Base-by-base conservation (phyloP, 2,888 invertebrate species). In the Augiades crinisus region DNA sequence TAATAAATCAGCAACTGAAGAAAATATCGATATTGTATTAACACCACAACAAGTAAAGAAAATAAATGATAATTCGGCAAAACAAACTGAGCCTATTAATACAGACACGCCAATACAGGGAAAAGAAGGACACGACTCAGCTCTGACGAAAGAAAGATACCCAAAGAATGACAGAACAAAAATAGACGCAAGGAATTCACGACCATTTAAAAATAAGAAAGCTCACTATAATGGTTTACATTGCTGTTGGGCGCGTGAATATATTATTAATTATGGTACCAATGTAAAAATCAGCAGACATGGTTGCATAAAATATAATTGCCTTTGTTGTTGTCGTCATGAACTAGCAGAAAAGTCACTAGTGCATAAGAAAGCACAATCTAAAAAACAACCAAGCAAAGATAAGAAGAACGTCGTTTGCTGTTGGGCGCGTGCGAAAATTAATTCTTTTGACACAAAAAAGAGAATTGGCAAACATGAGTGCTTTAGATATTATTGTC, bases 171-270 rank as follows among this genome's bases (percentile, higher is more conserved):
- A 46, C 37, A 58, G 33, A 36, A 46, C 5, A 21, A 14, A 40
- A 10, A 12, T 46, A 31, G 45, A 38, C 36, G 3, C 7, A 2
- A 13, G 14, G 33, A 16, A 22, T n/a, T 5, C 6, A 2, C 10
- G 2, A 47, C 7, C 17, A 30, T 8, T 7, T 10, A 37, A n/a
- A n/a, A n/a, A n/a, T n/a, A n/a, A n/a, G n/a, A n/a, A 21, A 17
- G n/a, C n/a, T n/a, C n/a, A n/a, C n/a, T 22, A 17, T 19, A 16
- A 5, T 6, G 46, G 43, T n/a, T 10, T 12, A n/a, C 69, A 58
- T 53, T 82, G 82, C 57, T 83, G 82, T 54, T 82, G 82, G 82
- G 69, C 72, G 19, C 63, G 63, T 21, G 45, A 58, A 45, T 63
- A 58, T 46, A 46, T 59, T 6, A n/a, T 8, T 7, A 49, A 6